Base-by-base conservation (phyloP, 2,797 vertebrate genomes). In the Gymnocypris eckloni region DNA sequence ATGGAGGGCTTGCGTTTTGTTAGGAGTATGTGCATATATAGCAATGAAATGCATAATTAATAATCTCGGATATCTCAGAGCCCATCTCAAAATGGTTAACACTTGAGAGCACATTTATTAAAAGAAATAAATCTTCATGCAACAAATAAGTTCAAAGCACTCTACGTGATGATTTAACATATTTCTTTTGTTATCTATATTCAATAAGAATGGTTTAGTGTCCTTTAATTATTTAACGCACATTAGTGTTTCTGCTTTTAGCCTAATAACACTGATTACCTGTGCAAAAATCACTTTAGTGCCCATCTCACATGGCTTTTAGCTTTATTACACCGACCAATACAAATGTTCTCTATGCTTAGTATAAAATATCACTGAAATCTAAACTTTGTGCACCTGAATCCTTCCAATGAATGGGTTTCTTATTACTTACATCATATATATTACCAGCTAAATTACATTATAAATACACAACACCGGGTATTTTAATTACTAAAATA, bases 51-150 rank as follows among this genome's bases (percentile, higher is more conserved):
- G 0, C 41, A 79, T 4, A 4, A 56, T 18, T 0, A 45, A 59
- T 43, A 2, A 83, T 33, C n/a, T 10, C 37, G 61, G 20, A 79
- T 13, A 6, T 22, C 39, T 79, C 43, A 45, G 43, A 45, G 48
- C 45, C 79, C 45, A 33, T 73, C 15, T 50, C 15, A 71, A 78
- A 78, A 67, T 13, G 52, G 56, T 79, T 77, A 82, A 79, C 71
- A 33, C 25, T 20, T 11, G 25, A 75, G 16, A 20, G 28, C 10
- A 13, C 41, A 66, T 45, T 61, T 64, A 59, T 81, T 69, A 18
- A 56, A 41, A 25, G 1, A 56, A 8, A 28, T 22, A 70, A 25
- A 10, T 52, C 18, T 16, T 33, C 16, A 52, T 37, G 20, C 79
- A 16, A 50, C 28, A 6, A 67, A 80, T 22, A 8, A 22, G 20